Evolutionary conservation across 2,888 invertebrate genomes (phyloP), one percentile per base, ranked within the genome.

Genomic region (Monopis laevigella): DNA sequence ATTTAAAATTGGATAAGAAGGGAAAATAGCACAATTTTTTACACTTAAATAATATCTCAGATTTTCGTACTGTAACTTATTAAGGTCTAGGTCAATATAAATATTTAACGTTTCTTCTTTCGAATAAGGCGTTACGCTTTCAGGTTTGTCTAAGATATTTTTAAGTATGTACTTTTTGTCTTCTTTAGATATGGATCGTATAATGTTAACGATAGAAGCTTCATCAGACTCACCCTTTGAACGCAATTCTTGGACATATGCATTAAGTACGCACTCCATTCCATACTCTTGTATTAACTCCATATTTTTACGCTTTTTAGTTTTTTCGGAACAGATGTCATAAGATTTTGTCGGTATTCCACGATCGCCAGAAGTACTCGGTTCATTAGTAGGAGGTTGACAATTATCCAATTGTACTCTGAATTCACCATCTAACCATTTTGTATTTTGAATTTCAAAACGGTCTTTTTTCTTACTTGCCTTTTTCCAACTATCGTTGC

Each of bases 301-400:
- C 26, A 35, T 27, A 17, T 41, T 35, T 41, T 41, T 41, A 11
- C 41, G 35, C 26, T 41, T 41, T 17, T 35, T 41, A 24, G 41
- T 41, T 13, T 13, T 41, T 21, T 41, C 41, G 7, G 41, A 41
- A 41, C 41, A 14, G 8, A 10, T 13, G n/a, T 21, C 34, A 21
- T 41, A 41, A 21, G 41, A 13, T 32, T 41, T 41, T 32, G 41
- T 11, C 13, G 41, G 34, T 41, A 30, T 30, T 10, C 34, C 24
- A 21, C 34, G 34, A 4, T 34, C 16, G 4, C 16, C 34, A 13
- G 17, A 13, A 4, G 34, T 13, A 13, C 5, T 13, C 5, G 12
- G 13, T 13, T 7, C 13, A 13, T 34, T 14, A 34, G 34, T 34
- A 14, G 12, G 13, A 14, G 13, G n/a, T 6, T 7, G 4, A 4